Conservation (phyloP, 2,888 invertebrate genomes). For the Panopea generosa region DNA sequence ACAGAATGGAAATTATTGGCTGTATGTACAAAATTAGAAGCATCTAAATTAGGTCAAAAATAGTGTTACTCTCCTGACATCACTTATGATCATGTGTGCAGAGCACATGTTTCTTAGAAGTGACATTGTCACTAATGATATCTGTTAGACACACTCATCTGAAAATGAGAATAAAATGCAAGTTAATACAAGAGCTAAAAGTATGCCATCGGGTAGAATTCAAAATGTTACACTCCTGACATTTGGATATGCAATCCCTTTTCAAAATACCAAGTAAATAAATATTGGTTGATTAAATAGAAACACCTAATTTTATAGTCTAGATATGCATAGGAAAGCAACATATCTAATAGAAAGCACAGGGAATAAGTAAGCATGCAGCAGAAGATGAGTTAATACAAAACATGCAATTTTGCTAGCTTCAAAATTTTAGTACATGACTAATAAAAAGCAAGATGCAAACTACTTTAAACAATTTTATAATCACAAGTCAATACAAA, state of each 20-base stretch:
- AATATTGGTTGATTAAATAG: too few species aligned
- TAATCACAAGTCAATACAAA: too few species aligned
- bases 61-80: constrained; percentile 16
- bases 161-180: background rate
- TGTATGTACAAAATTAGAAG: background rate
- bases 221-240: constrained; percentile 15
- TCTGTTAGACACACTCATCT: background rate
- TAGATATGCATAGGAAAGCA: too few species aligned
- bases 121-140: background rate
- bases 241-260: constrained; percentile 3
- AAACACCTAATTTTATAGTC: too few species aligned
- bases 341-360: too few species aligned
- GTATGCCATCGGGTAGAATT: background rate
- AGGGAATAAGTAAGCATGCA: too few species aligned
- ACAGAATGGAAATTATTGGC: too few species aligned
- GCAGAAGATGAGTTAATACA: too few species aligned
- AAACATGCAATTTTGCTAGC: too few species aligned
- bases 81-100: constrained; percentile 3
- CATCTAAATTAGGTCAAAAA: background rate
- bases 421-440: too few species aligned
- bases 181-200: background rate
- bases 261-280: background rate
- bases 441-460: too few species aligned
- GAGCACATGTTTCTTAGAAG: background rate
- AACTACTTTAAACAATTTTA: too few species aligned